Evolutionary conservation across 2,888 invertebrate species (phyloP), one percentile per base, ranked within the genome.

Genomic region (Zhengitettix transpicula): DNA sequence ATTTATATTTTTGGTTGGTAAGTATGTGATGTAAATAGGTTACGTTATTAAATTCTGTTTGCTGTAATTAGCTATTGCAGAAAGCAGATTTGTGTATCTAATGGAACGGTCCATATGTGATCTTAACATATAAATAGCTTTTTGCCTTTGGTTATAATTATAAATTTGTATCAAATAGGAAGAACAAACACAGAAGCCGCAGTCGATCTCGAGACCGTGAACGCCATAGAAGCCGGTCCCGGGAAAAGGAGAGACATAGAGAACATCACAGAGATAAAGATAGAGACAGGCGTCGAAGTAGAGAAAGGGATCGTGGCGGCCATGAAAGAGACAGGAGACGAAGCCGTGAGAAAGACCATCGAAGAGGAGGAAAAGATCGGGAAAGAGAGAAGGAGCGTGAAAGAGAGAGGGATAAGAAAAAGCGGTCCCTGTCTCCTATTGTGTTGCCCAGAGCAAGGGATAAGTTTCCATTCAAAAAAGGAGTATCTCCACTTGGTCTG

Each of bases 171-270:
- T 28, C 28, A 28, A 28, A 61, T 68, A 75, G 74, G 64, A 75
- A 74, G 66, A 73, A 71, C 68, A 59, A 53, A 40, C 74, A 74
- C 66, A 71, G 73, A n/a, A 66, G 68, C 63, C 64, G 70, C 14
- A 70, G 75, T 58, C 77, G 78, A 57, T 78, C 80, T 60, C 77
- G 75, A 65, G 83, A 83, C 60, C 75, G 74, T 62, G 77, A 71
- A 16, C 64, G 66, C 60, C 67, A 68, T 52, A 68, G 69, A 2
- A 67, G 69, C 28, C 67, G 69, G 10, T 69, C 69, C 14, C 64
- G 65, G n/a, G 69, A 69, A 62, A 28, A 28, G 28, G 28, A 28
- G 28, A 69, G 68, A 59, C 74, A 74, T 65, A 68, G 70, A 42
- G 69, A 68, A 58, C 66, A 66, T 52, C 68, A 71, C 42, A 63